Conservation (phyloP, 2,113 vertebrate species). For the Arvicanthis niloticus region DNA sequence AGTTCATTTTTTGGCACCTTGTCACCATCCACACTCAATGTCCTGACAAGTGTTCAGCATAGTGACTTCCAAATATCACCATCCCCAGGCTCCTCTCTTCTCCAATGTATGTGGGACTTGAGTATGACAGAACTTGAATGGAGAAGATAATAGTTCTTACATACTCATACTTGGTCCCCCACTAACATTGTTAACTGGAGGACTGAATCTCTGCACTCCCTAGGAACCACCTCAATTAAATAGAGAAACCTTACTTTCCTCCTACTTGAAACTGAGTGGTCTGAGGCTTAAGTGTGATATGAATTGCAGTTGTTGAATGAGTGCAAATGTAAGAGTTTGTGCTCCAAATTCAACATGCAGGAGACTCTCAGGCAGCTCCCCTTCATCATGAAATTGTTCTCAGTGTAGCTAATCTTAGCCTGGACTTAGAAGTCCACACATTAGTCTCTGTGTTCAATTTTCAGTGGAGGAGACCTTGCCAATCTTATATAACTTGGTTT, state of each 20-base stretch:
- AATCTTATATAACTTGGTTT: background rate
- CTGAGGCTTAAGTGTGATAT: background rate
- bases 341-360: background rate
- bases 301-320: background rate
- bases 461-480: background rate
- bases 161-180: background rate
- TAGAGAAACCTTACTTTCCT: background rate
- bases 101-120: fast-evolving
- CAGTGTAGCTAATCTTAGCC: background rate
- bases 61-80: background rate
- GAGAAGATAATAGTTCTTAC: background rate
- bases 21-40: no score
- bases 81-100: background rate
- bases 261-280: fast-evolving
- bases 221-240: background rate
- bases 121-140: background rate
- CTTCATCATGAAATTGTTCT: background rate
- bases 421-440: background rate
- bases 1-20: background rate
- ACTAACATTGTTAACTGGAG: background rate
- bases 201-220: background rate
- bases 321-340: background rate
- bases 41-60: background rate
- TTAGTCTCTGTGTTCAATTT: background rate
- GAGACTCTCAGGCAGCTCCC: background rate